Evolutionary conservation across 2,797 vertebrate genomes (phyloP), one percentile per base, ranked within the genome.

Genomic region (Botia kubotai): DNA sequence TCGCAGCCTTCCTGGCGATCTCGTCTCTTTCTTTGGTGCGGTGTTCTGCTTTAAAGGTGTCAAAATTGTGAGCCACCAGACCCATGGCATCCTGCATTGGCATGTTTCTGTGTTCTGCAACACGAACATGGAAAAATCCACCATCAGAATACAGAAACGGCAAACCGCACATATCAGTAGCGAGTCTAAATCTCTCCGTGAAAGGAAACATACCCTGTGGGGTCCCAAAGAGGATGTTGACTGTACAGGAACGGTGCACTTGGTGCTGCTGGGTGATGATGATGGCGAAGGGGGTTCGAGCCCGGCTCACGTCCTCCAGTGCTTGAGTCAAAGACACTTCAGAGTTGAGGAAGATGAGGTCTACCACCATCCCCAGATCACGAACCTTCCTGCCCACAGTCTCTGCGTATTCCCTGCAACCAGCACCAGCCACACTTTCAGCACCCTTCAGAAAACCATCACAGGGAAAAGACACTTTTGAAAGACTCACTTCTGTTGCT

Each of bases 341-440:
- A 0, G 97, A 98, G 92, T 99, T 99, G 85, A 99, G 96, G 90
- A 99, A 99, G 91, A 99, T 99, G 87, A 99, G 93, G 90, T 99
- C 98, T 89, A 99, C 98, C 46, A 99, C 96, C 97, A 99, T 98
- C 78, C 98, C 98, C 71, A 98, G 88, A 84, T 99, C 98, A 46
- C 97, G 95, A 29, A 99, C 95, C 85, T 98, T 98, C 60, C 98
- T 91, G 26, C 98, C 98, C 69, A 99, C 97, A 0, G 96, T 97
- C 89, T 99, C 98, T 0, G 98, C 98, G 63, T 99, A 99, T 89
- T 99, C 97, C 94, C 98, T 96, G 50, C 36, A 55, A 17, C 7
- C 13, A 29, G 70, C 50, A 55, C 8, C 2, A 1, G 39, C 13
- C 53, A 11, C 14, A 46, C 23, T 29, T 36, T 36, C 4, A 2